Percentiles rank a stretch among this genome's conserved stretches.
Evolutionary conservation across 2,797 vertebrate species (phyloP).

Genomic region (Lepilemur septentrionalis): DNA sequence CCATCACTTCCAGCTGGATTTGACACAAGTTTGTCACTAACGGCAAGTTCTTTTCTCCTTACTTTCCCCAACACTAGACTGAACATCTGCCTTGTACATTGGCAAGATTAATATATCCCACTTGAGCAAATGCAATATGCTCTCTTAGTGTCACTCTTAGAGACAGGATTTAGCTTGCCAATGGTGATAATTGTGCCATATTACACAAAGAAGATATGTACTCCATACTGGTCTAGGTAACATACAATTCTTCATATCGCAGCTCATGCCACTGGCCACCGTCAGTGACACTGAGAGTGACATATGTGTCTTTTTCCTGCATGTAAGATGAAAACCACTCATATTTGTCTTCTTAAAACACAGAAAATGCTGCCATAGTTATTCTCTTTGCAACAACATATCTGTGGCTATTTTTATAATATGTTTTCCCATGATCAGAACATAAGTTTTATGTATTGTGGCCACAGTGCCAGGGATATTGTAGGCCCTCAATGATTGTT

Average conservation of each 20-base stretch:
- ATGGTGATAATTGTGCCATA: slow-evolving; percentile 6
- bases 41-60: slow-evolving; percentile 55
- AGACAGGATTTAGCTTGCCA: slow-evolving; percentile 30
- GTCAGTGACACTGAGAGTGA: background rate
- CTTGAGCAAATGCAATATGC: slow-evolving; percentile 67
- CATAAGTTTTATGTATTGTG: background rate
- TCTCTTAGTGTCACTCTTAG: slow-evolving; percentile 44
- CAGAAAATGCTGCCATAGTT: background rate
- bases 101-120: slow-evolving; percentile 64
- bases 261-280: background rate
- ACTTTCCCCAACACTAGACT: slow-evolving; percentile 49
- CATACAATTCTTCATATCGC: background rate
- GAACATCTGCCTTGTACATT: slow-evolving; percentile 70
- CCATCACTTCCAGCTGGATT: slow-evolving; percentile 60
- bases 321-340: background rate
- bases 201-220: background rate
- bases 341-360: background rate
- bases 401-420: background rate
- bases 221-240: background rate
- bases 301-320: background rate
- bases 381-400: background rate
- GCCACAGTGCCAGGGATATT: background rate
- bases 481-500: background rate
- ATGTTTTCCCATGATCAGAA: background rate
- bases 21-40: slow-evolving; percentile 64